Base-by-base conservation (phyloP, 2,113 vertebrate species). In the Xenopus borealis region DNA sequence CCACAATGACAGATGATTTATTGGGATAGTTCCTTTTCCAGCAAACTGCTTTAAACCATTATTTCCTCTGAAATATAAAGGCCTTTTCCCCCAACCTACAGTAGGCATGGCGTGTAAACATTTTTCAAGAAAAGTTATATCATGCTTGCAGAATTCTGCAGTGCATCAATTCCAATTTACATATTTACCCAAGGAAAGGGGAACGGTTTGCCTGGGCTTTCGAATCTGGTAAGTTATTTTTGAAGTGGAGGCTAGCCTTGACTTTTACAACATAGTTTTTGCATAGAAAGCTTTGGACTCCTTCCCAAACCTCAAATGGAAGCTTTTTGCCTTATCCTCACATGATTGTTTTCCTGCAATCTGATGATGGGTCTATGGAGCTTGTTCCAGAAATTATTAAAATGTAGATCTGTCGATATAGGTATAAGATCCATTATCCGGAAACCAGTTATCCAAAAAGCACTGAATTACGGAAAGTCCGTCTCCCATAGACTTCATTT, bases 1-100 rank as follows among this genome's bases (percentile, higher is more conserved):
- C 80, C 75, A 72, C 73, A 69, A 53, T 79, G 81, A 83, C 84
- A 88, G 80, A 70, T 85, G 84, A 88, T 87, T 85, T 87, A 88
- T 79, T 83, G 72, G 78, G 78, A 76, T 79, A 79, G 62, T 81
- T 86, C 80, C 78, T 82, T 82, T 82, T 81, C 81, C 79, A 80
- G 79, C 80, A 77, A 86, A 82, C 58, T 77, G 61, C 64, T 82
- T 82, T 66, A 79, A 83, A 72, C 23, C 76, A 80, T 72, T 82
- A 69, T 55, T 71, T 72, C 81, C 78, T 80, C 58, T 45, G 74
- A 76, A 76, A 76, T 76, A 76, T 70, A 76, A 69, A 76, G 74
- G 74, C 74, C 63, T 76, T 63, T 69, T 76, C 12, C 17, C 50
- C 66, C 66, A 64, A 70, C 47, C 58, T 69, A 63, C 74, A 70